These are phyloP conservation scores for Heteropelma amictum DNA, from an alignment of 2,888 invertebrate genomes.

Conservation along the genomic window DNA sequence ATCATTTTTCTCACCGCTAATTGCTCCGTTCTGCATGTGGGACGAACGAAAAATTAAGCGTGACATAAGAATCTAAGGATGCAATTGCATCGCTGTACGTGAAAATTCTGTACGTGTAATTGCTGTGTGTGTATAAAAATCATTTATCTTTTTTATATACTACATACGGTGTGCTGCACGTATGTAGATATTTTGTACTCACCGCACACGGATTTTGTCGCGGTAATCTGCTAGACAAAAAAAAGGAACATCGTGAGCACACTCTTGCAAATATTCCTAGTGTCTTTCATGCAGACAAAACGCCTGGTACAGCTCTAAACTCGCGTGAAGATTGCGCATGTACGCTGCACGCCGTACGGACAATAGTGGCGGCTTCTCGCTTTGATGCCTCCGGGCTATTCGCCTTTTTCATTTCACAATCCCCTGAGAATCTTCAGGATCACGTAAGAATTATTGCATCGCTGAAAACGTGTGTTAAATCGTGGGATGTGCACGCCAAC, in stretches of 20 bases:
- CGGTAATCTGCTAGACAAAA: constrained; percentile 3
- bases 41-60: too few species aligned
- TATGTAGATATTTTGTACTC: constrained; percentile 1
- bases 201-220: constrained; percentile 15
- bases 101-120: background rate
- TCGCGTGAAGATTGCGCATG: background rate
- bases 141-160: constrained; percentile 16
- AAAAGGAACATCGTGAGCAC: constrained; percentile 8
- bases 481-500: constrained; percentile 19
- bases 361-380: constrained; percentile 47
- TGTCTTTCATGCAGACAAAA: background rate
- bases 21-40: too few species aligned
- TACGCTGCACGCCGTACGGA: constrained; percentile 28
- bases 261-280: background rate
- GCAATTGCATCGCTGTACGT: background rate
- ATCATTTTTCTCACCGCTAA: too few species aligned
- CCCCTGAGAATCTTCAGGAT: constrained; percentile 42
- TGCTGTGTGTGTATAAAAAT: background rate
- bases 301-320: background rate
- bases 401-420: constrained; percentile 46
- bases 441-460: constrained; percentile 52
- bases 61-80: background rate
- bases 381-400: constrained; percentile 43
- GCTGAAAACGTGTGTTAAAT: constrained; percentile 12
- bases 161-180: background rate